Percentiles rank a stretch among this genome's conserved stretches.
Evolutionary conservation across 2,888 invertebrate species (phyloP).

Genomic region (Octonoba sinensis): DNA sequence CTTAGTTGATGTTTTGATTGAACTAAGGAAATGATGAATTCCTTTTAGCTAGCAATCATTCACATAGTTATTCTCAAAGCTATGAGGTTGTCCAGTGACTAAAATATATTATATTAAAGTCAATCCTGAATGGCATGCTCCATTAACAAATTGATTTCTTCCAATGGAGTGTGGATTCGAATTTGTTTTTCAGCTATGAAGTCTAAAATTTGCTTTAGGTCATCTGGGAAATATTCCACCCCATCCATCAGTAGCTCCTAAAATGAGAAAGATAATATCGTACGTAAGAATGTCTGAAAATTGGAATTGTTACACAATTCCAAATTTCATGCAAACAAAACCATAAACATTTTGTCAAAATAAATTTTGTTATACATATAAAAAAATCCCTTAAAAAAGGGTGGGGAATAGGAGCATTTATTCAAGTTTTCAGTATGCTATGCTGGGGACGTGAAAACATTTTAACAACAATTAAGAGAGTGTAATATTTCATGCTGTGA

Average conservation of each 20-base stretch:
- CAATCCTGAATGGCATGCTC: slow-evolving; percentile 55
- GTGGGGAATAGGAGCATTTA: no score
- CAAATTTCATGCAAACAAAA: neutral
- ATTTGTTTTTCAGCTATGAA: slow-evolving; percentile 73
- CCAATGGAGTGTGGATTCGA: slow-evolving; percentile 72
- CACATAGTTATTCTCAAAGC: no score
- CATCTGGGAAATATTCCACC: slow-evolving; percentile 69
- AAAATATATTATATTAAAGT: no score
- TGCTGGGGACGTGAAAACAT: no score
- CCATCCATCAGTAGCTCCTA: slow-evolving; percentile 72
- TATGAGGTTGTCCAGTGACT: no score
- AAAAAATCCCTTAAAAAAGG: no score
- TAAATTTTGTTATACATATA: neutral
- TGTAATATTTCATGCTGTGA: no score
- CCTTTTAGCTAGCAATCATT: no score
- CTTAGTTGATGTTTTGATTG: no score
- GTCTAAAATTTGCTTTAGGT: slow-evolving; percentile 71
- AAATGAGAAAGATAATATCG: neutral
- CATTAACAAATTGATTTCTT: slow-evolving; percentile 71
- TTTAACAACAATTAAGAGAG: no score
- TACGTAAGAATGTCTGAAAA: neutral
- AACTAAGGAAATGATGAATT: no score
- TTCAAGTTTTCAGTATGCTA: no score
- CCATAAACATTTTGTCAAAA: neutral
- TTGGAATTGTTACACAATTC: neutral